Evolutionary conservation across 2,888 invertebrate species (phyloP), one percentile per base, ranked within the genome.

Genomic region (Pristionchus entomophagus): DNA sequence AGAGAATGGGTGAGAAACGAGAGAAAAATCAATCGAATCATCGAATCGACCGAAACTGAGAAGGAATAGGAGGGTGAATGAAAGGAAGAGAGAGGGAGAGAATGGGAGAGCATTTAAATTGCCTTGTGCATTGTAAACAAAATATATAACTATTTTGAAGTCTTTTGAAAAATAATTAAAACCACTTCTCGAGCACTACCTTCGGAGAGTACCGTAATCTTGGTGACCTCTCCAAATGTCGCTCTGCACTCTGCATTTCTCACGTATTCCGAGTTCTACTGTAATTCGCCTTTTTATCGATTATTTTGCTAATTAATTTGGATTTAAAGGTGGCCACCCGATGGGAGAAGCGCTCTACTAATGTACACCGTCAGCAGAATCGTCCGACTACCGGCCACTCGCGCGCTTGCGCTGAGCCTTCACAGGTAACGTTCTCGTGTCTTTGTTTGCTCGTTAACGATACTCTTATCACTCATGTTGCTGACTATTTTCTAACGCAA

Each of bases 341-440:
- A 80, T 80, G 78, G 78, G 32, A 14, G 29, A 51, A 80, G 17
- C 17, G 51, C n/a, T 51, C 78, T 35, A 12, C 29, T 32, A 80
- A 80, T 80, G 78, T 32, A 19, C 5, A 19, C n/a, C 49, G 32
- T 51, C 78, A 51, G 32, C 51, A 80, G 51, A 38, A 80, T 80
- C 51, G 41, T 80, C 51, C 78, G 78, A 26, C 41, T 80, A 1
- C 32, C 78, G 26, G 32, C 32, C 32, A 51, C 32, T 32, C 49
- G 78, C 51, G 78, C 78, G 78, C n/a, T 32, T 29, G 51, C 78
- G 51, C 51, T 51, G 32, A 51, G 51, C 22, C 32, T 80, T 32
- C 78, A 51, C 78, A 80, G 78, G 78, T 80, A 29, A 38, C n/a
- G n/a, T 45, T 45, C 26, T 26, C 26, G 41, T n/a, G 22, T 14